Evolutionary conservation across 2,888 invertebrate genomes (phyloP).

Genomic region (Ennomos fuscantarius): DNA sequence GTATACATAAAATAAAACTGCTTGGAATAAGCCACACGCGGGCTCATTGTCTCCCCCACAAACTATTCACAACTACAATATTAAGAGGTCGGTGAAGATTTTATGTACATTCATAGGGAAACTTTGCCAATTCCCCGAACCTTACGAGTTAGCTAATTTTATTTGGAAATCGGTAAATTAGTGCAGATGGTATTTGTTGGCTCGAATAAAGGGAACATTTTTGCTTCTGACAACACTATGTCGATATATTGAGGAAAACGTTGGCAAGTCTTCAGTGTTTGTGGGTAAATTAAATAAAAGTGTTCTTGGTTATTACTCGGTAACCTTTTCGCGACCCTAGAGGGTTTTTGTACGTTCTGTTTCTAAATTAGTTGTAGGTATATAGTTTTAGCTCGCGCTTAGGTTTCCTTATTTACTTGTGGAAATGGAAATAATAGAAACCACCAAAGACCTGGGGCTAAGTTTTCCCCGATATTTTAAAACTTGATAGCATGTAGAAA

Average conservation of each 20-base stretch:
- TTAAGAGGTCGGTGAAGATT: slow-evolving; percentile 25
- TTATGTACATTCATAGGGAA: slow-evolving; percentile 33
- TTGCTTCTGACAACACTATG: slow-evolving; percentile 12
- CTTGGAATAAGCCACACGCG: slow-evolving; percentile 25
- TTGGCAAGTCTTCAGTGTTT: slow-evolving; percentile 6
- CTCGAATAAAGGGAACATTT: slow-evolving; percentile 17
- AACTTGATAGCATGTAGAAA: no score
- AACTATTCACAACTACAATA: slow-evolving; percentile 34
- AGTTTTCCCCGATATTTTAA: no score
- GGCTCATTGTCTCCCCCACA: slow-evolving; percentile 31
- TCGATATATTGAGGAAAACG: slow-evolving; percentile 17
- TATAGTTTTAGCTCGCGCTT: neutral
- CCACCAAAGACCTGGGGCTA: no score
- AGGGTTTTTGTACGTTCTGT: slow-evolving; percentile 8
- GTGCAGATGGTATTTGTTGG: slow-evolving; percentile 29
- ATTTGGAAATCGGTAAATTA: slow-evolving; percentile 33
- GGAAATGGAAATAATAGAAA: slow-evolving; percentile 7
- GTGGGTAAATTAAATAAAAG: slow-evolving; percentile 27
- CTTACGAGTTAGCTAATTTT: slow-evolving; percentile 35
- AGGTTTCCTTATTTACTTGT: slow-evolving; percentile 10
- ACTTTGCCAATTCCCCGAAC: slow-evolving; percentile 32
- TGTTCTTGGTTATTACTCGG: slow-evolving; percentile 13
- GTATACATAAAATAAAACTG: slow-evolving; percentile 13
- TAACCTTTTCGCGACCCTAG: slow-evolving; percentile 14
- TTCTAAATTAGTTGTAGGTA: slow-evolving; percentile 3